A percentile compares a stretch with the other conserved stretches of the same genome.
Evolutionary conservation across 2,113 vertebrate genomes (phyloP).

Genomic region (Numenius arquata): DNA sequence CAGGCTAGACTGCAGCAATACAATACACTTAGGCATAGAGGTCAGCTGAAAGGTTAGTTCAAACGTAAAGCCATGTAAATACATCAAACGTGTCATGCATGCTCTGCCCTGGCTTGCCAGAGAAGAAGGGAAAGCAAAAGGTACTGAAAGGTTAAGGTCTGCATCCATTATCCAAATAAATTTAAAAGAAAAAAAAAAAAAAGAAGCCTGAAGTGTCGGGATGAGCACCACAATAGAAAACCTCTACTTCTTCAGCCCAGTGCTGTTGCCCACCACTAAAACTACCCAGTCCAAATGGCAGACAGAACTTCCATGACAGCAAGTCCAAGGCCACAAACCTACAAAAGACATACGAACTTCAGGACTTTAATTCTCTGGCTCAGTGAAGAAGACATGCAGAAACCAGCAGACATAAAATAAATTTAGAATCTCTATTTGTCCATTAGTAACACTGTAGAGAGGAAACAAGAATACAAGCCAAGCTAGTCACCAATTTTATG

Average conservation of each 20-base stretch:
- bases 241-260: background rate
- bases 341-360: background rate
- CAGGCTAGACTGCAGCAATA: background rate
- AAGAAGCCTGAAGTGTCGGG: background rate
- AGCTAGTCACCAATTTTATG: background rate
- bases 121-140: background rate
- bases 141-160: background rate
- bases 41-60: background rate
- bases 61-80: background rate
- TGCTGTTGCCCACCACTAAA: background rate
- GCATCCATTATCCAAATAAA: background rate
- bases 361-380: background rate
- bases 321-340: background rate
- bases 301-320: background rate
- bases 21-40: background rate
- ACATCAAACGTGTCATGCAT: background rate
- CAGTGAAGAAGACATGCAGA: accelerated
- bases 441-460: background rate
- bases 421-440: background rate
- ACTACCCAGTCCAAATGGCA: background rate
- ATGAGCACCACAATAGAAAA: background rate
- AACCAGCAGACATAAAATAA: background rate
- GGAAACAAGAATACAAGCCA: background rate
- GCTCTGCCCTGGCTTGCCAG: background rate
- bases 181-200: too few relatives aligned